A percentile compares a stretch with the other conserved stretches of the same genome.
Conservation (phyloP, 2,113 vertebrate species). For the Bos indicus region DNA sequence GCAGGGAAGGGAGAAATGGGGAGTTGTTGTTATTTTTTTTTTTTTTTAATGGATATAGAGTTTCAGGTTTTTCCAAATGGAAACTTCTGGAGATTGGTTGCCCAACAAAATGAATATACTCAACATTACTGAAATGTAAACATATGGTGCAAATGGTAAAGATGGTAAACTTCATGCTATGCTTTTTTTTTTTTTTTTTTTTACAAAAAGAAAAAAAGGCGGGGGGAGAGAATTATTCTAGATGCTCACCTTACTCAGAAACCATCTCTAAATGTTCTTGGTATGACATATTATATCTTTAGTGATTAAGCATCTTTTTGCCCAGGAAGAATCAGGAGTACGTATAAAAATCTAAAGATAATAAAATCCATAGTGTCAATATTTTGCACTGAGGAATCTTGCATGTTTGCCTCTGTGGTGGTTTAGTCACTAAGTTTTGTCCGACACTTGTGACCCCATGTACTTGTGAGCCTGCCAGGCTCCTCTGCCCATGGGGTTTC, state of each 20-base stretch:
- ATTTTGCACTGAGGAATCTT: not conserved
- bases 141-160: not conserved
- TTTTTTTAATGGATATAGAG: not conserved
- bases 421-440: not conserved
- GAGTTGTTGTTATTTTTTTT: not conserved
- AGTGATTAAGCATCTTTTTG: not conserved
- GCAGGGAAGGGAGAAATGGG: not conserved
- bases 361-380: not conserved
- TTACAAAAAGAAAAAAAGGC: not conserved
- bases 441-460: not conserved
- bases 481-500: not conserved
- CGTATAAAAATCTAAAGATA: not conserved
- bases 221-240: not conserved
- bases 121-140: not conserved
- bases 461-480: not conserved
- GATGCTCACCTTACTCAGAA: not conserved
- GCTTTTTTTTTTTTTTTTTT: not conserved
- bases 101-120: not conserved
- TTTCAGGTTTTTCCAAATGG: not conserved
- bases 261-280: not conserved
- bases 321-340: not conserved
- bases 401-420: not conserved
- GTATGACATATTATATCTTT: not conserved
- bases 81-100: not conserved
- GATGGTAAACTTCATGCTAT: not conserved